A percentile compares a stretch with the other conserved stretches of the same genome.
phyloP scores from a whole-genome alignment of 1,140 invertebrate species.

The Bombyx mandarina region DNA sequence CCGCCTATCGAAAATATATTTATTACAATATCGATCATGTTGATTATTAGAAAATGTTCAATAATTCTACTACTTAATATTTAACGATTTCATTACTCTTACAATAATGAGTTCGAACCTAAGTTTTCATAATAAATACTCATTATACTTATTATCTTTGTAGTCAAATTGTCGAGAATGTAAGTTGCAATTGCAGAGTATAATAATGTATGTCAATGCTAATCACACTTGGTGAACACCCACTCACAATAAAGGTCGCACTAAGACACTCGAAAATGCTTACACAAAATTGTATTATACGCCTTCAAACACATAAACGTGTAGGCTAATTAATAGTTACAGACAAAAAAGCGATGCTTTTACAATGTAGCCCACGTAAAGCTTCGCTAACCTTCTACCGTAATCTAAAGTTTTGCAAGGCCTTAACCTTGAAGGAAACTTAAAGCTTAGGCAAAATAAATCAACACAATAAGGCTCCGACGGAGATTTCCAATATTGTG shows the following conservation, averaged over 20 bases:
- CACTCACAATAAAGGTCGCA: slow-evolving; percentile 38
- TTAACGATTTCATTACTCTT: neutral
- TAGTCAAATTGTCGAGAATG: slow-evolving; percentile 31
- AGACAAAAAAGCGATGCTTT: too few relatives aligned
- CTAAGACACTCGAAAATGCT: neutral
- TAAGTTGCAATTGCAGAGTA: slow-evolving; percentile 31
- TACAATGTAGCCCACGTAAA: too few relatives aligned
- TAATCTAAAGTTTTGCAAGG: too few relatives aligned
- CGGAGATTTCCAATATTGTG: too few relatives aligned
- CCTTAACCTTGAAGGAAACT: too few relatives aligned
- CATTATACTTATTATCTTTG: slow-evolving; percentile 30
- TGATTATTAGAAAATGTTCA: too few relatives aligned
- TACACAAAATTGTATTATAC: neutral
- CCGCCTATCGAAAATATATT: too few relatives aligned
- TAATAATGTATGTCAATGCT: slow-evolving; percentile 52
- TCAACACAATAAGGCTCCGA: too few relatives aligned
- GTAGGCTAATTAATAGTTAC: neutral
- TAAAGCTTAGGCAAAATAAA: too few relatives aligned
- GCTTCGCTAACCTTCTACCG: too few relatives aligned
- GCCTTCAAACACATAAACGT: neutral
- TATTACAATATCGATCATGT: too few relatives aligned
- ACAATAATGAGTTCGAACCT: slow-evolving; percentile 3
- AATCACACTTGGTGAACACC: slow-evolving; percentile 36
- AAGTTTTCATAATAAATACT: slow-evolving; percentile 17
- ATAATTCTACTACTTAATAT: too few relatives aligned